Conservation (phyloP, 2,888 invertebrate species). For the Melolontha melolontha region DNA sequence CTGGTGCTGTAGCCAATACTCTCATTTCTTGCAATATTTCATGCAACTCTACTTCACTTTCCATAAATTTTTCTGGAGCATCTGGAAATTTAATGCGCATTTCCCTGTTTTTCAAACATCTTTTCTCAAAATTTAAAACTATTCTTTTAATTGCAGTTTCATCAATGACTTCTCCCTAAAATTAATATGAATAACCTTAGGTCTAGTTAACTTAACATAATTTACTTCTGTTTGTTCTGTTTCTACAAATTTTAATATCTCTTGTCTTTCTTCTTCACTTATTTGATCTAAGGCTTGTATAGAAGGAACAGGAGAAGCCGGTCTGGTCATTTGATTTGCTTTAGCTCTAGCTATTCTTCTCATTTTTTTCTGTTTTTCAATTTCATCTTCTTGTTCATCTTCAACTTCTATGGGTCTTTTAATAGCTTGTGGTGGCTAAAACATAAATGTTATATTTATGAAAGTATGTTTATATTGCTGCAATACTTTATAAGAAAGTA, state of each 20-base stretch:
- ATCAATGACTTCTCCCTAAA: conserved; percentile 86
- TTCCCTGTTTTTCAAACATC: conserved; percentile 93
- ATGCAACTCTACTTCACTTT: conserved; percentile 86
- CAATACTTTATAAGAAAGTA: conserved; percentile 64
- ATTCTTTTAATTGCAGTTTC: conserved; percentile 89
- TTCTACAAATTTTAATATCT: conserved; percentile 86
- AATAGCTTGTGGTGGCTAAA: conserved; percentile 84
- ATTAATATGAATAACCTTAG: conserved; percentile 44
- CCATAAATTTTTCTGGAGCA: conserved; percentile 97
- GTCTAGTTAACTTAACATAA: background rate
- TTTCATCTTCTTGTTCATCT: conserved; percentile 69
- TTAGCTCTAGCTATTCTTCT: conserved; percentile 71
- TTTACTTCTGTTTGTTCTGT: conserved; percentile 81
- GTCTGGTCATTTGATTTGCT: conserved; percentile 67
- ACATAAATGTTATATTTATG: conserved; percentile 5
- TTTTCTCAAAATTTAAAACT: conserved; percentile 93
- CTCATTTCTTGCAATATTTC: conserved; percentile 90
- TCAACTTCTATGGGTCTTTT: conserved; percentile 75
- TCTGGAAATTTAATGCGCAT: conserved; percentile 99
- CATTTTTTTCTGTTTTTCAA: conserved; percentile 73
- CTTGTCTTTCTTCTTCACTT: conserved; percentile 79
- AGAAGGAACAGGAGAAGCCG: conserved; percentile 65
- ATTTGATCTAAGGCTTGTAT: conserved; percentile 68
- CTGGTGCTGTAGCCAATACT: conserved; percentile 94
- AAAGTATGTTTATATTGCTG: conserved; percentile 17